Base-by-base conservation (phyloP, 2,797 vertebrate species). In the Antennarius maculatus region DNA sequence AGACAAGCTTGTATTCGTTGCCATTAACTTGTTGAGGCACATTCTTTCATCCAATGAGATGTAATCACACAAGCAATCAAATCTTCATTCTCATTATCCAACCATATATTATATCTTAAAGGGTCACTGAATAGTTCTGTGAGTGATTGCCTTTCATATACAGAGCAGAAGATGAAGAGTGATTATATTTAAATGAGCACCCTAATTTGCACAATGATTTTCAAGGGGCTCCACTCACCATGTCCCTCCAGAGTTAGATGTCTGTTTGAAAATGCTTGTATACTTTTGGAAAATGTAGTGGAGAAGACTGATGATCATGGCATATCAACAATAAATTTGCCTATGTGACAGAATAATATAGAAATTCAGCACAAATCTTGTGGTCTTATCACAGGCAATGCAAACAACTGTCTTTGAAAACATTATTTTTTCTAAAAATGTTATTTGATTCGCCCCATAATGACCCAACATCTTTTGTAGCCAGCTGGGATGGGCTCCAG, bases 171-270 rank as follows among this genome's bases (percentile, higher is more conserved):
- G 53, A 58, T 48, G 34, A 47, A 52, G 53, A 77, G 48, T 67
- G 69, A 84, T 80, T 67, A 61, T 31, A 77, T 74, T 79, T 68
- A 73, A 82, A 82, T 72, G 57, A 54, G 66, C 59, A 12, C 52
- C 11, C 29, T 52, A 60, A 39, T 78, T 79, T 39, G 59, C 31
- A 69, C 76, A 48, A 59, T 68, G 5, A 74, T 80, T 73, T 70
- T 39, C 41, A 45, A 16, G 37, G 46, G 53, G 17, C 43, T 60
- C 31, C 16, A 49, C 52, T 69, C 50, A 61, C 37, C 67, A 74
- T 74, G 28, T 69, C 74, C 54, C 37, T 52, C 39, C 10, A 34
- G 43, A 73, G 49, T 28, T 45, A 6, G 66, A 48, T 52, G 1
- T 55, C 39, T 66, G 45, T 10, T 23, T 51, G 14, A 54, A 68